Conservation (phyloP, 1,140 invertebrate genomes). For the Sycophaga agraensis region DNA sequence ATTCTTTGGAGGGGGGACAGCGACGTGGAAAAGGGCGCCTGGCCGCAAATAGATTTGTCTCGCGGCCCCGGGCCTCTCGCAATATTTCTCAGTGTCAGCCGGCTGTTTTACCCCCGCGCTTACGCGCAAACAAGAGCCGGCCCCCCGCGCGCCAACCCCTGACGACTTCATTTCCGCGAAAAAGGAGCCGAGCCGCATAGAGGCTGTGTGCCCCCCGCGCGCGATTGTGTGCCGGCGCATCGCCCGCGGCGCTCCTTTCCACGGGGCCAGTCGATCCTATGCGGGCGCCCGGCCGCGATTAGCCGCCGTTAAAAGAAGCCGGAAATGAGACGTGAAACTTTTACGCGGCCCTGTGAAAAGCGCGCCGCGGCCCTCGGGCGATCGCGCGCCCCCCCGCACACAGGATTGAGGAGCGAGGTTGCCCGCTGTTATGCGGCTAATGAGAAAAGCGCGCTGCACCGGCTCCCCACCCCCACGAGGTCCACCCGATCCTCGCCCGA, state of each 20-base stretch:
- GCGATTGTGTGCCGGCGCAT: not conserved
- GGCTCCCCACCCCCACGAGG: too few relatives aligned
- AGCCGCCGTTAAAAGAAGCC: slow-evolving; percentile 25
- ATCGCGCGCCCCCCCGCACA: too few relatives aligned
- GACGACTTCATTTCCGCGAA: too few relatives aligned
- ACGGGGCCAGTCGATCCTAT: not conserved
- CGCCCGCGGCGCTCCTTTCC: slow-evolving; percentile 3
- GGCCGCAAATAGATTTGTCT: not conserved
- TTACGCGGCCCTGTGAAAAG: slow-evolving; percentile 17
- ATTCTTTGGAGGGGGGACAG: too few relatives aligned
- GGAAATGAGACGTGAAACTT: slow-evolving; percentile 31
- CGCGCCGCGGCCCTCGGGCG: slow-evolving; percentile 11
- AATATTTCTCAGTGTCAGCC: not conserved
- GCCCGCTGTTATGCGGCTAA: too few relatives aligned
- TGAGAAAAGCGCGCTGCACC: too few relatives aligned
- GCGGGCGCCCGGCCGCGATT: slow-evolving; percentile 8
- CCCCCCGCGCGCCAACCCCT: too few relatives aligned
- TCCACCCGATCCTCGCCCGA: not conserved
- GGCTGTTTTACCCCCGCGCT: not conserved
- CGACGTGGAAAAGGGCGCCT: too few relatives aligned
- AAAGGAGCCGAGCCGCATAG: too few relatives aligned
- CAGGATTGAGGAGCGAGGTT: too few relatives aligned
- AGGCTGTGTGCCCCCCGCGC: too few relatives aligned
- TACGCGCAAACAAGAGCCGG: too few relatives aligned
- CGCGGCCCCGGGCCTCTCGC: not conserved